Evolutionary conservation across 1,140 invertebrate species (phyloP).

Genomic region (Orius laevigatus): DNA sequence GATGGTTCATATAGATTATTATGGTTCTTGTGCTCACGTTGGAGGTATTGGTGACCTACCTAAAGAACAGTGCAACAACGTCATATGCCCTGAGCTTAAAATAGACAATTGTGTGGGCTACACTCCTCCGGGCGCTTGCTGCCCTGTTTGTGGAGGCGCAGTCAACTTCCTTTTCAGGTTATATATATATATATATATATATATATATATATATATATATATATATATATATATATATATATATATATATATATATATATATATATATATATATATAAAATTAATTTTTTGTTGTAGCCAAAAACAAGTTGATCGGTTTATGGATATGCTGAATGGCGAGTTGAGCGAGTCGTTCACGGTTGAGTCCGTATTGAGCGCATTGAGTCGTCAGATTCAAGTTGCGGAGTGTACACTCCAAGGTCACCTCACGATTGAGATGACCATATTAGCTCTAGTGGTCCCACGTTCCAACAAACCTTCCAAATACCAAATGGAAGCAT

Average conservation of each 20-base stretch:
- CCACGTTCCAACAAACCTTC: slow-evolving; percentile 44
- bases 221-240: too few relatives aligned
- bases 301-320: slow-evolving; percentile 33
- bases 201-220: too few relatives aligned
- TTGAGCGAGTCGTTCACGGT: slow-evolving; percentile 40
- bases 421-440: slow-evolving; percentile 64
- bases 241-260: too few relatives aligned
- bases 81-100: slow-evolving; percentile 45
- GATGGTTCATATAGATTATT: slow-evolving; percentile 60
- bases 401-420: slow-evolving; percentile 66
- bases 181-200: too few relatives aligned
- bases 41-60: slow-evolving; percentile 31
- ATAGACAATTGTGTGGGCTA: slow-evolving; percentile 47
- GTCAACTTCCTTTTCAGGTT: slow-evolving; percentile 53
- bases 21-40: slow-evolving; percentile 55
- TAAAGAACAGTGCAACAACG: slow-evolving; percentile 15
- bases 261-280: too few relatives aligned
- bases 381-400: slow-evolving; percentile 58
- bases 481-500: slow-evolving; percentile 58
- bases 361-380: slow-evolving; percentile 43
- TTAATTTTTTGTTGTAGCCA: slow-evolving; percentile 20
- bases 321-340: slow-evolving; percentile 34
- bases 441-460: slow-evolving; percentile 62
- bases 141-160: slow-evolving; percentile 75
- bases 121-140: slow-evolving; percentile 77